A percentile compares a stretch with the other conserved stretches of the same genome.
Evolutionary conservation across 2,113 vertebrate species (phyloP).

Genomic region (Pteronura brasiliensis): DNA sequence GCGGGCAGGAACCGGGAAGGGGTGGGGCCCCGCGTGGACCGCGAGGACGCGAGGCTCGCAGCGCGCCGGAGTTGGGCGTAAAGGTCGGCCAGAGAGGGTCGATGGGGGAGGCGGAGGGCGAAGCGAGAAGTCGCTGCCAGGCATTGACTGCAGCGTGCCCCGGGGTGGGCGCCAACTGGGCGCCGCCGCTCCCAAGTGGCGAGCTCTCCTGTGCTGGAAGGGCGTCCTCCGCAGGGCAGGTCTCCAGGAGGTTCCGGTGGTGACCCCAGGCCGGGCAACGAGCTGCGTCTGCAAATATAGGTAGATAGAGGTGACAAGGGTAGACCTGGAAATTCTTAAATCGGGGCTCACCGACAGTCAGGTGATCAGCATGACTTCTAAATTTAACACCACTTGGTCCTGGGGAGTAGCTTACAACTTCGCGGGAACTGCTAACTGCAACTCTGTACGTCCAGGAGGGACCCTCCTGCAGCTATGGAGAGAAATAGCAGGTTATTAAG

Average conservation of each 20-base stretch:
- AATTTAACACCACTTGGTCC: constrained; percentile 70
- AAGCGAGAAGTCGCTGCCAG: not conserved
- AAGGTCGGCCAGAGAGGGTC: constrained; percentile 12
- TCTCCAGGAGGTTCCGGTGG: not conserved
- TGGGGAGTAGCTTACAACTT: constrained; percentile 72
- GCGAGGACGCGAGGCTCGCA: not conserved
- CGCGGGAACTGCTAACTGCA: constrained; percentile 25
- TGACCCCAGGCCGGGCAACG: not conserved
- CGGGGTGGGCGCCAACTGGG: not conserved
- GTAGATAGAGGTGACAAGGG: not conserved
- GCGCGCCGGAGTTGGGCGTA: not conserved
- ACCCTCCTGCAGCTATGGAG: not conserved
- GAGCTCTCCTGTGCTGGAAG: constrained; percentile 9
- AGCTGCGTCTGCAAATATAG: not conserved
- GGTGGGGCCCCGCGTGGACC: constrained; percentile 3
- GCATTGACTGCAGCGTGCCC: not conserved
- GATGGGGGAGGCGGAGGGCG: not conserved
- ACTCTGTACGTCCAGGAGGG: not conserved
- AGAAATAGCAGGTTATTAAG: not conserved
- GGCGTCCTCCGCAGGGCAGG: not conserved
- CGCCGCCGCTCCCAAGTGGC: not conserved
- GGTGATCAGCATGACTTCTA: constrained; percentile 67
- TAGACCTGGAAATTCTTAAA: constrained; percentile 52
- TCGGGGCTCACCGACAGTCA: constrained; percentile 69
- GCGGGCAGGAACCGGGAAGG: not conserved